phyloP scores from a whole-genome alignment of 2,113 vertebrate genomes.

The Hemibagrus wyckioides region DNA sequence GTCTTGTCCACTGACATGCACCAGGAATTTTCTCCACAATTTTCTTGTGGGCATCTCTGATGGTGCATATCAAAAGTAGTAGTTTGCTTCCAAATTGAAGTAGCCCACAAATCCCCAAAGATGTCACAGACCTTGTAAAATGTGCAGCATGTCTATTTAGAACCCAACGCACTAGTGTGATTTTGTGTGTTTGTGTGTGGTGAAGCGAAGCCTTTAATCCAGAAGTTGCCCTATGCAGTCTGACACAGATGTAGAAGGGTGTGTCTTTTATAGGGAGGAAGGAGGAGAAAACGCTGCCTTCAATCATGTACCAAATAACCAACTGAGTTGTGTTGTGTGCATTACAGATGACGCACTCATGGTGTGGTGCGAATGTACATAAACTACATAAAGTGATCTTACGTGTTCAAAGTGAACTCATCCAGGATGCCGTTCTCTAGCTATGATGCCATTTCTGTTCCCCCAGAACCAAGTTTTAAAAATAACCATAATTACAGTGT shows the following conservation, averaged over 20 bases:
- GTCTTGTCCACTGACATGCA: neutral
- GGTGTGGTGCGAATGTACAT: neutral
- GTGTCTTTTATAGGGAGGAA: constrained; percentile 43
- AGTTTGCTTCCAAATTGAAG: neutral
- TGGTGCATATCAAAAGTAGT: neutral
- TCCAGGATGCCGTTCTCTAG: constrained; percentile 53
- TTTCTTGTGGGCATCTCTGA: neutral
- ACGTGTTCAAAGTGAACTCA: constrained; percentile 5
- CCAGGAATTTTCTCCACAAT: neutral
- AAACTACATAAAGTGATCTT: constrained; percentile 28
- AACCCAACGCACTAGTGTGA: neutral
- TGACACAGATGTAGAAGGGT: constrained; percentile 58
- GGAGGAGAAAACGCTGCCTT: constrained; percentile 31
- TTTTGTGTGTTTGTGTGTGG: neutral
- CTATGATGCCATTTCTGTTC: constrained; percentile 60
- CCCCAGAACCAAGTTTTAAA: constrained; percentile 70
- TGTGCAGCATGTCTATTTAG: constrained; percentile 16
- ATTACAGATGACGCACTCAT: neutral
- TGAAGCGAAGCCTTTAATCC: constrained; percentile 44
- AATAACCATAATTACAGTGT: constrained; percentile 77
- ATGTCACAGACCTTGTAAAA: constrained; percentile 8
- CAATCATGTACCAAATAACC: constrained; percentile 42
- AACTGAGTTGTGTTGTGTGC: constrained; percentile 38
- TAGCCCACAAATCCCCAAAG: neutral
- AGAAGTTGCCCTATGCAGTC: constrained; percentile 29